Evolutionary conservation across 2,888 invertebrate species (phyloP), one percentile per base, ranked within the genome.

Genomic region (Drosophila prostipennis): DNA sequence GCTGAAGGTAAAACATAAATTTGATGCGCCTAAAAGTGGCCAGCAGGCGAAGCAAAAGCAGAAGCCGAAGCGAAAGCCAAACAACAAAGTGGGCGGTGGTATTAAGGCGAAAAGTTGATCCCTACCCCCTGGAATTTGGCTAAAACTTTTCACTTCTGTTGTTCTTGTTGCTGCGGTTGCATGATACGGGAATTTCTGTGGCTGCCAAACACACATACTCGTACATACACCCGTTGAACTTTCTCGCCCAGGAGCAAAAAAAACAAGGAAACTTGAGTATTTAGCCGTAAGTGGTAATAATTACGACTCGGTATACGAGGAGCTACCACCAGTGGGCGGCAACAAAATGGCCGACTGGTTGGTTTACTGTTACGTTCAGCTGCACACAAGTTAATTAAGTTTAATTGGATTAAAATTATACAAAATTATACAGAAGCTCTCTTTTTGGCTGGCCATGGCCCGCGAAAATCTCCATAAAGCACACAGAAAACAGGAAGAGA

Each of bases 231-330:
- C 54, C 40, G 34, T 36, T 46, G n/a, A 63, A 63, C 71, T 73
- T 73, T 73, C 70, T 46, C 49, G 26, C 19, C 43, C 11, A 48
- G 7, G 37, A 23, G 51, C 16, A 55, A 42, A 29, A 42, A 42
- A 19, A 11, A 11, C 37, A 55, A 29, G 43, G 45, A 53, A 74
- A 72, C 61, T 71, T 72, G 59, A 77, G 83, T 83, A 87, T 88
- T 88, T 87, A 87, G 81, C 88, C 79, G 77, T 79, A 89, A 89
- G 89, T 85, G 83, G 81, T 78, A 85, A 81, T 89, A 83, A 85
- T 89, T 85, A 81, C 76, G 74, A 68, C 69, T 76, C 80, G 70
- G 80, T 57, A 68, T 52, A 39, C 55, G 67, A 53, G 59, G 11
- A 11, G 26, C n/a, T 29, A 26, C 29, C 26, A 10, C 29, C 26